Percentiles rank a stretch among this genome's conserved stretches.
These are phyloP conservation scores for Coracias cyanogaster DNA, from an alignment of 2,797 vertebrate genomes.

Conservation along the genomic window DNA sequence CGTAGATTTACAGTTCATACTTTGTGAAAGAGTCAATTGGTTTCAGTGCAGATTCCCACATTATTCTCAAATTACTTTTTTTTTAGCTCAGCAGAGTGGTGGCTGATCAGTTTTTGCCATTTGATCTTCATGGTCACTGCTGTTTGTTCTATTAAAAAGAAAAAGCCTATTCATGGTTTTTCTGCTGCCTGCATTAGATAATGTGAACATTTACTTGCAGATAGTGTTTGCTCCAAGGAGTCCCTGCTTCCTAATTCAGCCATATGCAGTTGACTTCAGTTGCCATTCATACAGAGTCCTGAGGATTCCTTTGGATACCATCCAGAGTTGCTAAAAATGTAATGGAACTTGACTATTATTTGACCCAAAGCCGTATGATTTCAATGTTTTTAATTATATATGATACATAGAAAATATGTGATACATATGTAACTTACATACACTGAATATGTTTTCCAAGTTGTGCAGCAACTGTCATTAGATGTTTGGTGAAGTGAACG, in stretches of 20 bases:
- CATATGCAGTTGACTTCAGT: not conserved
- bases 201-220: not conserved
- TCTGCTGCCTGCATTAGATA: not conserved
- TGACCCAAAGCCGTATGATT: not conserved
- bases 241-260: not conserved
- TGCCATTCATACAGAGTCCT: not conserved
- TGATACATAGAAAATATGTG: no score
- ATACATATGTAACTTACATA: not conserved
- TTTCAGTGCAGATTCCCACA: constrained; percentile 42
- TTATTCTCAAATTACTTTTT: constrained; percentile 31
- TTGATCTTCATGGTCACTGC: not conserved
- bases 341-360: not conserved
- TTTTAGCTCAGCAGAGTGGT: not conserved
- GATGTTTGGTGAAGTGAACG: not conserved
- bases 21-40: constrained; percentile 41
- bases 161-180: not conserved
- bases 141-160: not conserved
- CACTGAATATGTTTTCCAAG: not conserved
- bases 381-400: not conserved
- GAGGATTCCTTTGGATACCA: not conserved
- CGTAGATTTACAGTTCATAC: constrained; percentile 15
- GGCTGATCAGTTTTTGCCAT: not conserved
- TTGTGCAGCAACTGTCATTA: fast-evolving
- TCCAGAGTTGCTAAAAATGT: not conserved
- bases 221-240: not conserved